Conservation (phyloP, 2,888 invertebrate genomes). For the Synergus itoensis region DNA sequence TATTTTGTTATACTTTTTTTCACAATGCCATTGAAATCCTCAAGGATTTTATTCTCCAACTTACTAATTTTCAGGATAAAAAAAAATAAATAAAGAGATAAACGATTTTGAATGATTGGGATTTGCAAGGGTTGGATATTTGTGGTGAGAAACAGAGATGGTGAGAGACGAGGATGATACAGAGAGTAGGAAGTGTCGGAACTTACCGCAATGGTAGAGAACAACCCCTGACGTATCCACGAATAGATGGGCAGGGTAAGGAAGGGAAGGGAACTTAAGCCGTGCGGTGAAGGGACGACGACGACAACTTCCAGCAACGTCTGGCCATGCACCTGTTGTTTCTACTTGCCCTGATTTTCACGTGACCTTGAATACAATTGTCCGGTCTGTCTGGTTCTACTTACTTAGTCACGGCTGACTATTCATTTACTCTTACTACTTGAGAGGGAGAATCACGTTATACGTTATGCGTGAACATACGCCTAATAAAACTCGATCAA, state of each 20-base stretch:
- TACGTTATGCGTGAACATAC: no score
- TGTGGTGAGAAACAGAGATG: slow-evolving; percentile 10
- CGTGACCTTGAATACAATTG: slow-evolving; percentile 35
- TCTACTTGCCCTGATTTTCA: slow-evolving; percentile 62
- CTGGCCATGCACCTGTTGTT: slow-evolving; percentile 69
- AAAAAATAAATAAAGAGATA: background rate
- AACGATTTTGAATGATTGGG: background rate
- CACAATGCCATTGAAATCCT: no score
- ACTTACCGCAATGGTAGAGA: slow-evolving; percentile 50
- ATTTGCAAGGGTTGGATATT: background rate
- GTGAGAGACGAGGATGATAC: background rate
- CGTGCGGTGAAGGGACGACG: slow-evolving; percentile 48
- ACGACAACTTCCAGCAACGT: slow-evolving; percentile 53
- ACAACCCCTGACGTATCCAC: slow-evolving; percentile 51
- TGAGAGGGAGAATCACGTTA: background rate
- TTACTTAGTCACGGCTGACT: background rate
- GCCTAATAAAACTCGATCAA: no score
- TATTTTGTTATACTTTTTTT: no score
- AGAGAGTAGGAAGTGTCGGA: slow-evolving; percentile 37
- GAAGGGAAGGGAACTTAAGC: background rate
- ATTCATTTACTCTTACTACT: slow-evolving; percentile 4
- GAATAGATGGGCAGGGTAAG: background rate
- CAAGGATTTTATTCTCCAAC: background rate
- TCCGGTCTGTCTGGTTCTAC: slow-evolving; percentile 27
- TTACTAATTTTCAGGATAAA: background rate